These are phyloP conservation scores for Lucilia cuprina DNA, from an alignment of 1,140 invertebrate species.

Conservation along the genomic window DNA sequence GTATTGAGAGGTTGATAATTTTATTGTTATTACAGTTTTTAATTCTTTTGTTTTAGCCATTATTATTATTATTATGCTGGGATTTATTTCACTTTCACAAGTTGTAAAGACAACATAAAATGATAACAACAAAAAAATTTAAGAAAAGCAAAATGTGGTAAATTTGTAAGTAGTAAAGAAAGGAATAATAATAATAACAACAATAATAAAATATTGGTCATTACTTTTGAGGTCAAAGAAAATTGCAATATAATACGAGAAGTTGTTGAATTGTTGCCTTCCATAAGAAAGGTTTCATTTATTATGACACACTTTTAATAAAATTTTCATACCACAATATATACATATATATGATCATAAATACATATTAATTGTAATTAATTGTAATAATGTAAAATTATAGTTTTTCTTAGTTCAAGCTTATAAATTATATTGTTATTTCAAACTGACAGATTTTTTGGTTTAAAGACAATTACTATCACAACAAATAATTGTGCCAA, in stretches of 20 bases:
- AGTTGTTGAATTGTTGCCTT: background rate
- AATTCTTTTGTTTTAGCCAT: background rate
- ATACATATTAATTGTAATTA: too few species aligned
- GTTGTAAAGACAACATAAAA: background rate
- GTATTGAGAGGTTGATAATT: background rate
- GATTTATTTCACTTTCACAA: background rate
- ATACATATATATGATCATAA: too few species aligned
- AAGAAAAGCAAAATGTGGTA: background rate
- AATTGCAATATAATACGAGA: constrained; percentile 2
- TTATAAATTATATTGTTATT: background rate
- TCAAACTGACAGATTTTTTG: background rate
- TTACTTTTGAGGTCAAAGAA: constrained; percentile 11
- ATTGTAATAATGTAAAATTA: too few species aligned
- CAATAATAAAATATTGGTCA: background rate
- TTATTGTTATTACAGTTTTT: background rate
- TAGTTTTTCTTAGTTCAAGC: background rate
- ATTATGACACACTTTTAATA: constrained; percentile 4
- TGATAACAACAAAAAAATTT: background rate
- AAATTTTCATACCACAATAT: background rate
- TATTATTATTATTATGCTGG: background rate
- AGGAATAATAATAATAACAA: background rate
- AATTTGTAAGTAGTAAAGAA: background rate
- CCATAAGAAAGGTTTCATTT: background rate
- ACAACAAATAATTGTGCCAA: background rate
- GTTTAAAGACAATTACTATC: background rate